Evolutionary conservation across 2,888 invertebrate genomes (phyloP), one percentile per base, ranked within the genome.

Genomic region (Drosophila birchii): DNA sequence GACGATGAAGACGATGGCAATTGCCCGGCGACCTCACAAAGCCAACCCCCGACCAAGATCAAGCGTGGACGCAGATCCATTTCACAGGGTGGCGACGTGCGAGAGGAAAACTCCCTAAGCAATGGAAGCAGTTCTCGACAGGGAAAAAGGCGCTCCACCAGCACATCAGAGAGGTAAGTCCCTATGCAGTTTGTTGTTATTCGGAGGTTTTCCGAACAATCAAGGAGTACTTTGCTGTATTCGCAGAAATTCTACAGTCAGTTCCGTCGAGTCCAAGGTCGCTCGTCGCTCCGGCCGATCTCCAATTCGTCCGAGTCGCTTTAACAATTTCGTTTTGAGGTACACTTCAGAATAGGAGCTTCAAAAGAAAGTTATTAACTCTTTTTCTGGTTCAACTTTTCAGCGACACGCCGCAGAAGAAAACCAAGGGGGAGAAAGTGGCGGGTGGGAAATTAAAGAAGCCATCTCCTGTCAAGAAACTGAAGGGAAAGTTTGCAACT

Each of bases 241-340:
- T 67, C 18, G 14, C 47, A 67, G 70, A 5, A 32, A 5, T 36
- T 68, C n/a, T 32, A 71, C 58, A 14, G 9, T 64, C n/a, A 76
- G 11, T 18, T 70, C 81, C 8, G 59, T 3, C 2, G 82, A 81
- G 23, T 14, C 63, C 1, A 64, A 39, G n/a, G 29, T 45, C 0
- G 45, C 63, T 5, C 78, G 79, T 1, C 88, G 86, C 18, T 78
- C 89, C 8, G 54, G 47, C 3, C 79, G 89, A 34, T 72, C 77
- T 1, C 70, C 76, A 1, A 58, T 68, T 0, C 73, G 58, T 12
- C 72, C 88, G 2, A 26, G 26, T 14, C 75, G 72, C 8, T 80
- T 57, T 18, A 63, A 75, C 14, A 85, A 76, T 29, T 72, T 45
- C 16, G 34, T 74, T 18, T 20, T 78, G 18, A 55, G 74, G 88